Percentiles rank a stretch among this genome's conserved stretches.
phyloP scores from a whole-genome alignment of 2,113 vertebrate species.

The Tor tambroides region DNA sequence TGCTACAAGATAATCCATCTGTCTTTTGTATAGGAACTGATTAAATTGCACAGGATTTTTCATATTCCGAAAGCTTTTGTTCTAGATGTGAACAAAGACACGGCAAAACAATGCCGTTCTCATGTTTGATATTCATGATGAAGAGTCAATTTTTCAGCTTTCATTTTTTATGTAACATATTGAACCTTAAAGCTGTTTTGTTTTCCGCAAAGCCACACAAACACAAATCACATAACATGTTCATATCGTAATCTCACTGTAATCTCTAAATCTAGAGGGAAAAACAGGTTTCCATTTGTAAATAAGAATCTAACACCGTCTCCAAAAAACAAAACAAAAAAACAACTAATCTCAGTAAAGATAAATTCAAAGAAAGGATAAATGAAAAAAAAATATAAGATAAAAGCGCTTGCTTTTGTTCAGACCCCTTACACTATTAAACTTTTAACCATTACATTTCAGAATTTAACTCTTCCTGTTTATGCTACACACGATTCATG shows the following conservation, averaged over 20 bases:
- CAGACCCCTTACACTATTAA: too few species aligned
- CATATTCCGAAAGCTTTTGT: not conserved
- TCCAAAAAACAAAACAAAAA: not conserved
- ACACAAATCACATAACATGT: conserved; percentile 16
- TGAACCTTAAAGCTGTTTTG: conserved; percentile 12
- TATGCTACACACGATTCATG: not conserved
- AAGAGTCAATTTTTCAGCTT: conserved; percentile 38
- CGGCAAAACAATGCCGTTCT: not conserved
- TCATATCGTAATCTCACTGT: not conserved
- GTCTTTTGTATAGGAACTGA: not conserved
- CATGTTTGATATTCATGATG: conserved; percentile 28
- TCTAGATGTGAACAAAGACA: not conserved
- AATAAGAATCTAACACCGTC: not conserved
- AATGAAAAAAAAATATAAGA: too few species aligned
- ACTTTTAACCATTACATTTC: too few species aligned
- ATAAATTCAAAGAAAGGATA: not conserved
- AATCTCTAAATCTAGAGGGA: conserved; percentile 1
- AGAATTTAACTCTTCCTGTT: not conserved
- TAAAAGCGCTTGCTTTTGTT: too few species aligned
- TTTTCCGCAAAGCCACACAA: not conserved
- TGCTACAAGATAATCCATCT: not conserved
- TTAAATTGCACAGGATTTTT: not conserved
- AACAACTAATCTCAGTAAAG: not conserved
- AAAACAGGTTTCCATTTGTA: not conserved
- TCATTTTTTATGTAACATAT: conserved; percentile 30